Evolutionary conservation across 1,140 invertebrate species (phyloP).

Genomic region (Meloidogyne exigua): DNA sequence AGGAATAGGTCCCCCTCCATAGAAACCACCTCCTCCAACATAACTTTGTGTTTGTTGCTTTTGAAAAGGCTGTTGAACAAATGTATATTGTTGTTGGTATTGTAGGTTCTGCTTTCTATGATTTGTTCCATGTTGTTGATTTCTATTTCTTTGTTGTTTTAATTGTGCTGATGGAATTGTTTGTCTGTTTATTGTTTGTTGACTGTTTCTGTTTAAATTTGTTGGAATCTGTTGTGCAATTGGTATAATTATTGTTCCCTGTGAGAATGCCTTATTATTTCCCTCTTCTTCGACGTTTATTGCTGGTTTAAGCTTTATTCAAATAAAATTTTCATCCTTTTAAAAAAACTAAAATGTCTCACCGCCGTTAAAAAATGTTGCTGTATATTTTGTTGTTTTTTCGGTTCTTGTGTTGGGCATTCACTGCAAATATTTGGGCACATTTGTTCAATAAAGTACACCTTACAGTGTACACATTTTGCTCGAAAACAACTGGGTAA

Average conservation of each 20-base stretch:
- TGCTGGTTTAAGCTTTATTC: not conserved
- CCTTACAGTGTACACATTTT: slow-evolving; percentile 43
- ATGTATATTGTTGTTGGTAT: not conserved
- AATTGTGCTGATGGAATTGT: not conserved
- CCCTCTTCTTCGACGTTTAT: slow-evolving; percentile 3
- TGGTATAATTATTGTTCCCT: slow-evolving; percentile 1
- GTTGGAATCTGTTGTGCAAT: slow-evolving; percentile 24
- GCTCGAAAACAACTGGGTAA: slow-evolving; percentile 47
- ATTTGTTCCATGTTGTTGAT: not conserved
- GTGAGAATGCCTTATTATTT: not conserved
- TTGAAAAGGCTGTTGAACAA: slow-evolving; percentile 9
- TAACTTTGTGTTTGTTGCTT: not conserved
- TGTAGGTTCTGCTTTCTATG: not conserved
- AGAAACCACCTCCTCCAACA: not conserved
- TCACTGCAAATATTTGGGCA: slow-evolving; percentile 38
- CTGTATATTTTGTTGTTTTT: not conserved
- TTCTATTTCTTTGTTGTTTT: not conserved
- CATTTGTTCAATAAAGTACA: slow-evolving; percentile 51
- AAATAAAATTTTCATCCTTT: not conserved
- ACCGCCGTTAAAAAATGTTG: not conserved
- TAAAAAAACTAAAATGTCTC: slow-evolving; percentile 19
- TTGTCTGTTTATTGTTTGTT: not conserved
- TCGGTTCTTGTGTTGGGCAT: slow-evolving; percentile 26
- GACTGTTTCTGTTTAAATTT: not conserved
- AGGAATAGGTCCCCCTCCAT: too few species aligned